A percentile compares a stretch with the other conserved stretches of the same genome.
Evolutionary conservation across 2,888 invertebrate species (phyloP).

Genomic region (Scaptomyza caliginosa): DNA sequence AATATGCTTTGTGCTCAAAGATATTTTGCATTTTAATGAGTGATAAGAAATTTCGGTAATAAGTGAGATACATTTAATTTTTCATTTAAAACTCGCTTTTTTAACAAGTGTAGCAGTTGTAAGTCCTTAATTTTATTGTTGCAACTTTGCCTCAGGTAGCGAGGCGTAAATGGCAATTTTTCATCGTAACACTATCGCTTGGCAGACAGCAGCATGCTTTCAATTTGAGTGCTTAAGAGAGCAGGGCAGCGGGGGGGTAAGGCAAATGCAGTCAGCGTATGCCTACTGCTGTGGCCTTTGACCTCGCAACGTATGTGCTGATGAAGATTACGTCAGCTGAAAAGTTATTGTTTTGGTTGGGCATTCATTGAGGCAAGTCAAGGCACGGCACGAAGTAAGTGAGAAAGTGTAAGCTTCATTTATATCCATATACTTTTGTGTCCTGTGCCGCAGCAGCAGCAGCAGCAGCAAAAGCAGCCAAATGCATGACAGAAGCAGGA

Average conservation of each 20-base stretch:
- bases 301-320: constrained; percentile 57
- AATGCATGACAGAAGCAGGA: constrained; percentile 55
- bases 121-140: too few species aligned
- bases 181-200: constrained; percentile 16
- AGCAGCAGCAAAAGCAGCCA: constrained; percentile 16
- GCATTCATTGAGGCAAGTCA: constrained; percentile 40
- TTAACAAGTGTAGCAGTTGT: neutral
- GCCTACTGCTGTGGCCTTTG: constrained; percentile 5
- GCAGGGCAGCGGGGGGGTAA: neutral
- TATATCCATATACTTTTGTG: constrained; percentile 68
- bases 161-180: constrained; percentile 10
- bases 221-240: constrained; percentile 20
- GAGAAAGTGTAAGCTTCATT: constrained; percentile 56
- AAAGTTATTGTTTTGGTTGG: constrained; percentile 76
- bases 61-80: too few species aligned
- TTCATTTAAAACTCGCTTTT: too few species aligned
- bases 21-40: neutral
- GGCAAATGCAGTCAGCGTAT: constrained; percentile 9
- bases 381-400: constrained; percentile 15
- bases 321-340: constrained; percentile 78
- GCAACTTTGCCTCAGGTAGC: neutral
- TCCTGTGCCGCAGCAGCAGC: constrained; percentile 26
- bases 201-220: constrained; percentile 9
- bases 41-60: too few species aligned
- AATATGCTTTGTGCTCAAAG: neutral